Base-by-base conservation (phyloP, 2,888 invertebrate genomes). In the Frankliniella fusca region DNA sequence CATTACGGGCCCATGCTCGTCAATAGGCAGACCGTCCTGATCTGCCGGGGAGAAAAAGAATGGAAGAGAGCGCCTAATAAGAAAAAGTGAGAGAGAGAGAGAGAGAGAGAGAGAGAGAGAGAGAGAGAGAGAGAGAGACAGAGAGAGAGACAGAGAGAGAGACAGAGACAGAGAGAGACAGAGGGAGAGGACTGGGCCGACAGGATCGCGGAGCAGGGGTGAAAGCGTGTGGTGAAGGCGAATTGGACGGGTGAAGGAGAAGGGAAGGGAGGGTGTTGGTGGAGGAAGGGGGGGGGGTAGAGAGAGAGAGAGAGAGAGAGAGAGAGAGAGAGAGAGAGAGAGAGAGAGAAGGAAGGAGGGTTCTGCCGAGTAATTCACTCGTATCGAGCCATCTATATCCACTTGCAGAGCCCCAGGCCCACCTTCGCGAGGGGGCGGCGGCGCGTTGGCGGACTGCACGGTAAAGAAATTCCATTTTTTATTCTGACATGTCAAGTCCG, bases 351-450 rank as follows among this genome's bases (percentile, higher is more conserved):
- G 61, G 61, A 7, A 61, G 61, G 7, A n/a, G 18, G 61, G 61
- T 18, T 18, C 61, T 61, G 61, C 61, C 20, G 61, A 61, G 61
- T 61, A 61, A 61, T 61, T 61, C 61, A 61, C 61, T 61, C 61
- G 61, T 61, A 61, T 61, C 61, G 61, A 61, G 61, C 61, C 61
- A 61, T 61, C 61, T 61, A 61, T 61, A 61, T 61, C 61, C 61
- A 61, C 61, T 61, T 61, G 61, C 61, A 18, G 61, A 11, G 61
- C 20, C 61, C 15, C 61, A n/a, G 61, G 20, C 61, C 61, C 61
- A 61, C n/a, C 38, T 38, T 38, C 38, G 38, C 38, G 38, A 38
- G 38, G 38, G 61, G 61, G n/a, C 18, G 61, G 61, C 18, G 61
- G 61, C 38, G 5, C 38, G 38, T 5, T 38, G 38, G 38, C 38